phyloP scores from a whole-genome alignment of 2,888 invertebrate species.

The Himalopsyche kuldschensis region DNA sequence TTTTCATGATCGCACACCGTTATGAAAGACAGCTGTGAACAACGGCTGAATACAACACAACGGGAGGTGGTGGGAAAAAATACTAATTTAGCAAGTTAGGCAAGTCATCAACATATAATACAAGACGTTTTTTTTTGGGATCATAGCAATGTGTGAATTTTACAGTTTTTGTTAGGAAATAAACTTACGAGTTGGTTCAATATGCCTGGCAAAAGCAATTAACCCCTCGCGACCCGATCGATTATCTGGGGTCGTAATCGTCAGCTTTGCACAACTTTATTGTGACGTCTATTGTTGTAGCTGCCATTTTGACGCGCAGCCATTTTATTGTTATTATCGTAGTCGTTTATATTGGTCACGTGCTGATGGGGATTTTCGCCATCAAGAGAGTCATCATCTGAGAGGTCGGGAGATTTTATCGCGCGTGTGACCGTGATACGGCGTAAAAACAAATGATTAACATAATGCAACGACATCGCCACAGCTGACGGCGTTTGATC shows the following conservation, averaged over 20 bases:
- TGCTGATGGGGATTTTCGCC: not conserved
- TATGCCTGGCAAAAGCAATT: slow-evolving; percentile 26
- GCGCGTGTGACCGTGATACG: not conserved
- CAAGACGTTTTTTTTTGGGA: no score
- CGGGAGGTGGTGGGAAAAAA: no score
- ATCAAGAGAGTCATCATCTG: not conserved
- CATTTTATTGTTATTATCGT: not conserved
- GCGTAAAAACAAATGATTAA: not conserved
- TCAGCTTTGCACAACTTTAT: slow-evolving; percentile 31
- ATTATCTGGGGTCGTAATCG: slow-evolving; percentile 19
- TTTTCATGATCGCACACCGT: no score
- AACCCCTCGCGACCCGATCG: slow-evolving; percentile 27
- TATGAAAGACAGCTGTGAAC: no score
- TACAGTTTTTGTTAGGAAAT: no score
- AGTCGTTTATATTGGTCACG: not conserved
- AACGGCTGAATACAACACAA: no score
- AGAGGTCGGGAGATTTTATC: not conserved
- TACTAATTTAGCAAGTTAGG: no score
- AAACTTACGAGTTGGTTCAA: not conserved
- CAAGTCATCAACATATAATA: no score
- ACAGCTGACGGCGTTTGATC: not conserved
- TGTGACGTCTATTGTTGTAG: slow-evolving; percentile 19
- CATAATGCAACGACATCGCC: not conserved
- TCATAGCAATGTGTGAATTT: no score
- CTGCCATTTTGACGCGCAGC: not conserved